phyloP scores from a whole-genome alignment of 2,113 vertebrate species.

The Erythrolamprus reginae region DNA sequence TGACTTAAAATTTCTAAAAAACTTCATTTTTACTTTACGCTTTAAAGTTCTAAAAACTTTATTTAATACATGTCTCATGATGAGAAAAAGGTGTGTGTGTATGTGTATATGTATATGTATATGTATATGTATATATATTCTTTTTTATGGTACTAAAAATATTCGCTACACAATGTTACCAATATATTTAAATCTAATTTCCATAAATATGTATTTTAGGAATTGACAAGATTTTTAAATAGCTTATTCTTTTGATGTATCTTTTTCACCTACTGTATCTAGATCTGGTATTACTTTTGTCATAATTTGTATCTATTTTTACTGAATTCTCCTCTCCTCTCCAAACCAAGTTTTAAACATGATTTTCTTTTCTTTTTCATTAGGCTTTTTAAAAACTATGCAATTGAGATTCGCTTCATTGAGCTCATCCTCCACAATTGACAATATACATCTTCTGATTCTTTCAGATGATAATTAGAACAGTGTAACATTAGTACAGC shows the following conservation, averaged over 20 bases:
- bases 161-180: neutral
- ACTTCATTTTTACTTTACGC: no score
- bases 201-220: neutral
- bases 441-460: neutral
- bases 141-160: neutral
- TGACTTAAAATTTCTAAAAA: neutral
- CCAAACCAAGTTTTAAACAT: neutral
- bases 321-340: neutral
- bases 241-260: neutral
- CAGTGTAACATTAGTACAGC: conserved; percentile 43
- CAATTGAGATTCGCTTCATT: neutral
- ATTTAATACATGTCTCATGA: neutral
- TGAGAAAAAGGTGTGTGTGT: neutral
- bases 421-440: neutral
- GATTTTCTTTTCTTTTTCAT: neutral
- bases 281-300: neutral
- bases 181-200: neutral
- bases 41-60: neutral
- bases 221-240: neutral
- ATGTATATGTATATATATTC: no score
- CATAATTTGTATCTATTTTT: neutral
- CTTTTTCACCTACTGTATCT: neutral
- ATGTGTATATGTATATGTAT: no score
- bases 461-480: neutral
- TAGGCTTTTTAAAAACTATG: neutral